Percentiles rank a stretch among this genome's conserved stretches.
phyloP scores from a whole-genome alignment of 2,888 invertebrate species.

The Hylaea fasciaria region DNA sequence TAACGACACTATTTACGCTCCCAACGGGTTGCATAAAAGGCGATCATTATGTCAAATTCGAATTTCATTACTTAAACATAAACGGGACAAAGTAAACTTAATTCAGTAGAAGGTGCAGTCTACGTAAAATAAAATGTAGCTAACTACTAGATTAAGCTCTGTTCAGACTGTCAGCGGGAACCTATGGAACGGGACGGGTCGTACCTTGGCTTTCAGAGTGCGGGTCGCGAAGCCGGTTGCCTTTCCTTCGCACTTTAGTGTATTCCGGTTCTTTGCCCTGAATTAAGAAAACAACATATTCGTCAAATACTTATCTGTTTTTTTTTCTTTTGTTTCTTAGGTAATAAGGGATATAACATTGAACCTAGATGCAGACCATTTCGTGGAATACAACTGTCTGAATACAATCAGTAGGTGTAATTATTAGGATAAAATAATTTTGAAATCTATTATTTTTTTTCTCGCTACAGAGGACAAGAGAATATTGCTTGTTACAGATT shows the following conservation, averaged over 20 bases:
- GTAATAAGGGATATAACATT: too few relatives aligned
- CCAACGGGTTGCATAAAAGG: slow-evolving; percentile 84
- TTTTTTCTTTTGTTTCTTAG: neutral
- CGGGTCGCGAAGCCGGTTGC: slow-evolving; percentile 90
- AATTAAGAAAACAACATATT: neutral
- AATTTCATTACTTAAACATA: slow-evolving; percentile 77
- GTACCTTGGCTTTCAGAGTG: slow-evolving; percentile 94
- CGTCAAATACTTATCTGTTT: neutral
- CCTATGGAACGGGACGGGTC: slow-evolving; percentile 18
- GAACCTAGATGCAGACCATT: too few relatives aligned
- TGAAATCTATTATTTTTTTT: too few relatives aligned
- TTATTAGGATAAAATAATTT: too few relatives aligned
- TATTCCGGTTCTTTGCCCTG: slow-evolving; percentile 93
- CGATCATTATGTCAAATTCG: slow-evolving; percentile 81
- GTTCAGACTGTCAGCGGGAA: slow-evolving; percentile 46
- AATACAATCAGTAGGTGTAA: too few relatives aligned
- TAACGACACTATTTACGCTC: slow-evolving; percentile 83
- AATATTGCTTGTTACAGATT: too few relatives aligned
- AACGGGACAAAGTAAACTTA: slow-evolving; percentile 74
- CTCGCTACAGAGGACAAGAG: too few relatives aligned
- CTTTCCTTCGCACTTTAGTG: slow-evolving; percentile 93
- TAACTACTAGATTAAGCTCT: slow-evolving; percentile 79
- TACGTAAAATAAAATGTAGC: slow-evolving; percentile 78
- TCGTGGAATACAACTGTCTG: too few relatives aligned
- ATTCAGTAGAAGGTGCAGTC: slow-evolving; percentile 75